Evolutionary conservation across 2,888 invertebrate genomes (phyloP).

Genomic region (Microctonus aethiopoides): DNA sequence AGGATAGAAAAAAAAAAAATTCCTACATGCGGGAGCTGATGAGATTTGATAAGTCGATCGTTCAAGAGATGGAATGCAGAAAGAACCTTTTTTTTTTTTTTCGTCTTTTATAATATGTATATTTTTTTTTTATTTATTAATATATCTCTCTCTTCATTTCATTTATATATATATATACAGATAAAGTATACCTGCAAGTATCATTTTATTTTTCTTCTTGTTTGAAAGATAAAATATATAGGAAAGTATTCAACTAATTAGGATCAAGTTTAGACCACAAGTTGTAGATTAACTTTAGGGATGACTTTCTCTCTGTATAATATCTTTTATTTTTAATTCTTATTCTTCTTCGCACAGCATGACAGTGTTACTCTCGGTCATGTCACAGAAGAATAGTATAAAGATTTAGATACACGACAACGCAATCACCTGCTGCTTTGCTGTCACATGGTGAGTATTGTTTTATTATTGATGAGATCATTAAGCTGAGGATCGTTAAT

Average conservation of each 20-base stretch:
- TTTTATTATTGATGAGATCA: constrained; percentile 22
- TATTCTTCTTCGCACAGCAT: constrained; percentile 1
- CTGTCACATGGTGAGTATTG: constrained; percentile 12
- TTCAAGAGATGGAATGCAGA: constrained; percentile 1
- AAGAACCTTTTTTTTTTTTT: constrained; percentile 9
- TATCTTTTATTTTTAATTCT: constrained; percentile 29
- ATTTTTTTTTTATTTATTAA: not conserved
- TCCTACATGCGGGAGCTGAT: constrained; percentile 15
- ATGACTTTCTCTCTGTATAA: constrained; percentile 30
- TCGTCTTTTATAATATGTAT: not conserved
- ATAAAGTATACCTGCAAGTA: constrained; percentile 11
- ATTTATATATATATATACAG: not conserved
- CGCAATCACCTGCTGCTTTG: constrained; percentile 14
- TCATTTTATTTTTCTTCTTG: constrained; percentile 4
- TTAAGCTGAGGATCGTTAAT: constrained; percentile 16
- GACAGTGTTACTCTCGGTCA: not conserved
- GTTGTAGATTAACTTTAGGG: constrained; percentile 30
- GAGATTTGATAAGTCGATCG: constrained; percentile 21
- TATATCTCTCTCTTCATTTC: constrained; percentile 16
- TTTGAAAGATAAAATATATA: constrained; percentile 33
- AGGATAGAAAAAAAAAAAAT: not conserved
- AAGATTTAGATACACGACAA: not conserved
- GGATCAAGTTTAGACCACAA: constrained; percentile 44
- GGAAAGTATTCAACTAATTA: constrained; percentile 44
- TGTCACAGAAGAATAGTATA: not conserved